Conservation (phyloP, 2,888 invertebrate genomes). For the Penaeus monodon region DNA sequence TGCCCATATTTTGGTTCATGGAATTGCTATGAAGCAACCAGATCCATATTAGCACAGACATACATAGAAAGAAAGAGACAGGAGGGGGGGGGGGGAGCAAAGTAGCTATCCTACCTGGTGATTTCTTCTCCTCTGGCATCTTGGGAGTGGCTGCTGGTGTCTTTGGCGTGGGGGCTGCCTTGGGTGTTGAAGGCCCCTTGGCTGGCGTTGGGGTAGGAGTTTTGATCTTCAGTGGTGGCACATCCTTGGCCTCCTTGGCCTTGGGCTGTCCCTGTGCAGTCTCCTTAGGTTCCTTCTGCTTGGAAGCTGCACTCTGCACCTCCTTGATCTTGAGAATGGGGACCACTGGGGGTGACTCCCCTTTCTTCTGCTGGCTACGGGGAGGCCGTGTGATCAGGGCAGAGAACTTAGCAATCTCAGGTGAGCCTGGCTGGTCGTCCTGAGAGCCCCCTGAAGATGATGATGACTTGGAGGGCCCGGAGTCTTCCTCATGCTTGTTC, state of each 20-base stretch:
- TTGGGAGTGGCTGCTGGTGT: slow-evolving; percentile 21
- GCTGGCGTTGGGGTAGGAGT: slow-evolving; percentile 17
- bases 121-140: slow-evolving; percentile 49
- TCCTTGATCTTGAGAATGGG: slow-evolving; percentile 56
- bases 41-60: too few relatives aligned
- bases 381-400: slow-evolving; percentile 63
- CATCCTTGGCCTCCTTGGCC: slow-evolving; percentile 41
- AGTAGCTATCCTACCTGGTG: slow-evolving; percentile 13
- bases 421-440: slow-evolving; percentile 61
- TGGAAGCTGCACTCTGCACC: slow-evolving; percentile 25
- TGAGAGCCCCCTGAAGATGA: slow-evolving; percentile 21
- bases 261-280: slow-evolving; percentile 23
- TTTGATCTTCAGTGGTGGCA: slow-evolving; percentile 62
- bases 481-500: slow-evolving; percentile 2
- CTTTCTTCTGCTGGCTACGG: slow-evolving; percentile 51
- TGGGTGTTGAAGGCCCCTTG: slow-evolving; percentile 30
- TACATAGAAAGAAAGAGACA: too few relatives aligned
- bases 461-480: slow-evolving; percentile 15
- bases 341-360: slow-evolving; percentile 43
- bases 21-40: too few relatives aligned
- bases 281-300: slow-evolving; percentile 44
- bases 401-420: slow-evolving; percentile 63
- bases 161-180: not conserved
- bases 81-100: not conserved
- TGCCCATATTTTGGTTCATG: too few relatives aligned